These are phyloP conservation scores for Harpegnathos saltator DNA, from an alignment of 1,140 invertebrate genomes.

Conservation along the genomic window DNA sequence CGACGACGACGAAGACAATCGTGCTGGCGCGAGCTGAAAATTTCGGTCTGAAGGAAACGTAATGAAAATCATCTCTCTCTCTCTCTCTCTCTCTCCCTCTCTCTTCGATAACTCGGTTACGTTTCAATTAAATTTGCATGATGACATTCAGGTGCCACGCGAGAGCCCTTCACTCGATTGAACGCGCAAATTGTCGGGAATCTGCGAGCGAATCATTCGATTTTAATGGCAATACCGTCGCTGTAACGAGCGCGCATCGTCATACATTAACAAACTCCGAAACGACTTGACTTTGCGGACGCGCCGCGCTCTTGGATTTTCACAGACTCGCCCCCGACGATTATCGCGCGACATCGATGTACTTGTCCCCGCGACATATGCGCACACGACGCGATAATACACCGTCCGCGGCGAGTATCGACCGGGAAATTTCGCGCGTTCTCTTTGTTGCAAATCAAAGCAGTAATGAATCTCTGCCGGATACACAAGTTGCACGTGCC, in stretches of 20 bases:
- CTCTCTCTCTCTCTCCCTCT: no score
- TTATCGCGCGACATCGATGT: no score
- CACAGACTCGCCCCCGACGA: no score
- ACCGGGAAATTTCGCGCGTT: not conserved
- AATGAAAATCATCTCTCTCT: conserved; percentile 29
- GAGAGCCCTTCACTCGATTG: conserved; percentile 39
- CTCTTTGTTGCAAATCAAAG: conserved; percentile 6
- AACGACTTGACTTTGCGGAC: conserved; percentile 22
- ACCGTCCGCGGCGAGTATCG: no score
- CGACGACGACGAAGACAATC: not conserved
- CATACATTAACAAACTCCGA: conserved; percentile 3
- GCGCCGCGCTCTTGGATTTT: not conserved
- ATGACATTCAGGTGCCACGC: conserved; percentile 8
- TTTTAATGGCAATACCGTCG: conserved; percentile 40
- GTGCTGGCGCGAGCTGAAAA: conserved; percentile 11
- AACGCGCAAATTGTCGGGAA: conserved; percentile 33
- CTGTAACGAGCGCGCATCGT: conserved; percentile 17
- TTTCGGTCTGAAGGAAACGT: conserved; percentile 26
- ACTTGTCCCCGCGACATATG: no score
- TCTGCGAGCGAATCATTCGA: conserved; percentile 21
- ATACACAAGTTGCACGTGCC: not conserved
- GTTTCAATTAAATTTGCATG: conserved; percentile 46
- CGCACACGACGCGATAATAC: no score
- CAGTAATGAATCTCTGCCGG: not conserved
- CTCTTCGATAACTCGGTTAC: conserved; percentile 56